Evolutionary conservation across 2,888 invertebrate genomes (phyloP).

Genomic region (Lagria hirta): DNA sequence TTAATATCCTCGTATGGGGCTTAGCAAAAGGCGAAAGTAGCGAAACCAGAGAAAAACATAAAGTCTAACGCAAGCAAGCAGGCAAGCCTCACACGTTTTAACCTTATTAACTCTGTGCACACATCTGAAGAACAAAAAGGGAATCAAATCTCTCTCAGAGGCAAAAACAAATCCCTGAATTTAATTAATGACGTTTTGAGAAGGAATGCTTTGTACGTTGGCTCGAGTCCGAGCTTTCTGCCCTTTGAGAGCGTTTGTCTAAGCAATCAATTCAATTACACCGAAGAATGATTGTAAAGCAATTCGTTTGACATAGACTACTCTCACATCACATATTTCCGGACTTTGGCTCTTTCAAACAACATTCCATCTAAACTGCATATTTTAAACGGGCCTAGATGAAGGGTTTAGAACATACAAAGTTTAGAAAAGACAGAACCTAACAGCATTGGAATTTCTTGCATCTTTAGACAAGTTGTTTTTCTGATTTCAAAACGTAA

Average conservation of each 20-base stretch:
- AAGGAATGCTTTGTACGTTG: conserved; percentile 52
- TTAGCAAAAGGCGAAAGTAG: too few species aligned
- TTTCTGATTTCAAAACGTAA: too few species aligned
- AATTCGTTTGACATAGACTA: conserved; percentile 48
- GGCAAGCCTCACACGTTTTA: conserved; percentile 46
- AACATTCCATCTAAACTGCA: conserved; percentile 23
- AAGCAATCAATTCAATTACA: conserved; percentile 55
- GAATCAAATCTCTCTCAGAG: conserved; percentile 49
- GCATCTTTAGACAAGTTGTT: too few species aligned
- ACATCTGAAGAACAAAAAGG: conserved; percentile 48
- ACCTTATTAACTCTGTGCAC: conserved; percentile 46
- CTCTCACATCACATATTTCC: conserved; percentile 44
- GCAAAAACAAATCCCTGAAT: conserved; percentile 55
- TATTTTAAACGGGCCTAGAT: too few species aligned
- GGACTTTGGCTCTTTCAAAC: conserved; percentile 20
- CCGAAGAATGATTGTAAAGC: conserved; percentile 49
- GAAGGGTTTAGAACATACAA: too few species aligned
- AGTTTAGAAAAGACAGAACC: too few species aligned
- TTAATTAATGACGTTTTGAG: conserved; percentile 55
- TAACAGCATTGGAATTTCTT: too few species aligned
- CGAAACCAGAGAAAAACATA: conserved; percentile 42
- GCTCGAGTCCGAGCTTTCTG: conserved; percentile 38
- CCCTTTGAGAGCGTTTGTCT: conserved; percentile 53
- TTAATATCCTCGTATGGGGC: too few species aligned
- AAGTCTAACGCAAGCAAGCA: conserved; percentile 39